Conservation (phyloP, 2,888 invertebrate genomes). For the Sabellastarte sp. region DNA sequence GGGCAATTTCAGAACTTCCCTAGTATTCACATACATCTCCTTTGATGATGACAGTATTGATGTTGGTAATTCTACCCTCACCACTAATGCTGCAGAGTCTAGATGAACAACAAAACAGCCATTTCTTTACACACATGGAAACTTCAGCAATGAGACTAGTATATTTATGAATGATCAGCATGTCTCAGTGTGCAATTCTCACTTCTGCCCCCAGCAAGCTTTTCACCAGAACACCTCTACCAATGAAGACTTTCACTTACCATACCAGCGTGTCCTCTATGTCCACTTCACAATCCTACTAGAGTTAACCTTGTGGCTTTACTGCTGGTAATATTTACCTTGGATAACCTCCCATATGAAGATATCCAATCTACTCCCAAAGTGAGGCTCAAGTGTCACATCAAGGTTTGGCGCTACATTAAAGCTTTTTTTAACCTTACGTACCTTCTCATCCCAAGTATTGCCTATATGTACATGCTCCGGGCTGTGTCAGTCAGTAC, state of each 20-base stretch:
- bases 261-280: not conserved
- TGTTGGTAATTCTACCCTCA: too few species aligned
- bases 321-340: not conserved
- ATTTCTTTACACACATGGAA: not conserved
- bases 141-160: not conserved
- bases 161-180: not conserved
- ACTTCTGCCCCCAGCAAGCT: not conserved
- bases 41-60: not conserved
- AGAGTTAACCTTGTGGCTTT: not conserved
- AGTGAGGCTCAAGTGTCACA: not conserved
- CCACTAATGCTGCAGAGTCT: not conserved
- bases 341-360: not conserved
- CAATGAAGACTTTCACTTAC: not conserved
- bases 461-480: not conserved
- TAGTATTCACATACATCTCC: not conserved
- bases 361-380: not conserved
- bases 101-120: not conserved
- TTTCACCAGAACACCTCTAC: not conserved
- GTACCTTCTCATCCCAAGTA: not conserved
- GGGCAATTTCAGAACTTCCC: not conserved
- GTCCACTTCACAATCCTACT: not conserved
- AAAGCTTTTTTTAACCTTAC: not conserved
- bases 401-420: not conserved
- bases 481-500: not conserved
- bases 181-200: not conserved